Evolutionary conservation across 2,888 invertebrate genomes (phyloP), one percentile per base, ranked within the genome.

Genomic region (Sinhomidia bicolor): DNA sequence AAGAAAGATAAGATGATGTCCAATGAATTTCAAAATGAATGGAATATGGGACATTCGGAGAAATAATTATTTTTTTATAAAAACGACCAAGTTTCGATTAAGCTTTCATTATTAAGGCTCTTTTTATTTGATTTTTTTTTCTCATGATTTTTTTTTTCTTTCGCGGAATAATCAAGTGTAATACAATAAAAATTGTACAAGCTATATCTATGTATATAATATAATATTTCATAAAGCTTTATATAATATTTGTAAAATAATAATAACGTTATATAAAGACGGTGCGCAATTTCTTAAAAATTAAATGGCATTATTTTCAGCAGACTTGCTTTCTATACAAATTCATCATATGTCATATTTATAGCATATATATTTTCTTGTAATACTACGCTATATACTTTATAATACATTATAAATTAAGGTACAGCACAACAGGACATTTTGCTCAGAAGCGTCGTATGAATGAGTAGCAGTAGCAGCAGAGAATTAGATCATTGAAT

Each of bases 361-460:
- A 51, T 23, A 47, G 10, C n/a, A 26, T 20, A 12, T 47, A 5
- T 74, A 65, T 17, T 65, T n/a, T n/a, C n/a, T n/a, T n/a, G n/a
- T n/a, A 71, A 71, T 36, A 71, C 29, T 20, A 51, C 51, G 14
- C n/a, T 51, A 12, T 51, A 51, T n/a, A 6, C 14, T 76, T 51
- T 47, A 65, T 36, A 14, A 36, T 36, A 0, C n/a, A 74, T 76
- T 85, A 51, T 85, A 85, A 78, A 65, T 65, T 85, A 47, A 85
- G 85, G 85, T 85, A 85, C 85, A 78, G 85, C 78, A 85, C 85
- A 85, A 65, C 78, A 26, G 85, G 85, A 79, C 65, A 78, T 23
- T 74, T 76, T 47, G 26, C 26, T 71, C 41, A 84, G 47, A 83
- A 84, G 74, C 76, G 84, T 84, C 74, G n/a, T n/a, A n/a, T 47